Conservation (phyloP, 2,113 vertebrate species). For the Regulus satrapa region DNA sequence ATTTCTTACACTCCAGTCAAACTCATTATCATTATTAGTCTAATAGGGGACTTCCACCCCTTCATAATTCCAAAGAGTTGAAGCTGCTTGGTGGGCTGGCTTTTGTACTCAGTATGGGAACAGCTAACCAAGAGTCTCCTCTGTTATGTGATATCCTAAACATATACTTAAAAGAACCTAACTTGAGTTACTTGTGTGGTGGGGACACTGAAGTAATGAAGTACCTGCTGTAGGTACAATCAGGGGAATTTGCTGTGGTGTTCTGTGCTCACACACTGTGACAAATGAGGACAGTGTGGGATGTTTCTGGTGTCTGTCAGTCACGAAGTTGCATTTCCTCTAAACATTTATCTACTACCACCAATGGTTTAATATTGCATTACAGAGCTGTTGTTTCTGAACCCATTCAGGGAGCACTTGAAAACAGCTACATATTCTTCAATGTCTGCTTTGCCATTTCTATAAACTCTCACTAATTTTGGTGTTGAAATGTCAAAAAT, state of each 20-base stretch:
- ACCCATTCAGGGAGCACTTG: rapidly evolving
- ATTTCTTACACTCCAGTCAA: neutral
- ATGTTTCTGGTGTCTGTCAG: neutral
- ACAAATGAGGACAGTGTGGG: rapidly evolving
- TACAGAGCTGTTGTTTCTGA: neutral
- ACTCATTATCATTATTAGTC: neutral
- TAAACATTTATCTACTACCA: neutral
- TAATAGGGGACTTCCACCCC: neutral
- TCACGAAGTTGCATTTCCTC: neutral
- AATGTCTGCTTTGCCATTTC: neutral
- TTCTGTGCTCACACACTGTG: rapidly evolving
- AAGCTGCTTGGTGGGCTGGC: neutral
- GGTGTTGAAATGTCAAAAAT: neutral
- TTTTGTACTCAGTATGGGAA: neutral
- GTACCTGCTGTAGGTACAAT: neutral
- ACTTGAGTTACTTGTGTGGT: neutral
- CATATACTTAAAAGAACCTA: neutral
- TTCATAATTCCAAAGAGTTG: neutral
- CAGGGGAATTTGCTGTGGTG: neutral
- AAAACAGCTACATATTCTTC: neutral
- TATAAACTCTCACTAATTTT: neutral
- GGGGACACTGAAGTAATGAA: neutral
- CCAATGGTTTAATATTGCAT: neutral
- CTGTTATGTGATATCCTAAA: neutral
- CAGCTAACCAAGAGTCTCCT: neutral